Evolutionary conservation across 2,888 invertebrate species (phyloP), one percentile per base, ranked within the genome.

Genomic region (Epinotia nisella): DNA sequence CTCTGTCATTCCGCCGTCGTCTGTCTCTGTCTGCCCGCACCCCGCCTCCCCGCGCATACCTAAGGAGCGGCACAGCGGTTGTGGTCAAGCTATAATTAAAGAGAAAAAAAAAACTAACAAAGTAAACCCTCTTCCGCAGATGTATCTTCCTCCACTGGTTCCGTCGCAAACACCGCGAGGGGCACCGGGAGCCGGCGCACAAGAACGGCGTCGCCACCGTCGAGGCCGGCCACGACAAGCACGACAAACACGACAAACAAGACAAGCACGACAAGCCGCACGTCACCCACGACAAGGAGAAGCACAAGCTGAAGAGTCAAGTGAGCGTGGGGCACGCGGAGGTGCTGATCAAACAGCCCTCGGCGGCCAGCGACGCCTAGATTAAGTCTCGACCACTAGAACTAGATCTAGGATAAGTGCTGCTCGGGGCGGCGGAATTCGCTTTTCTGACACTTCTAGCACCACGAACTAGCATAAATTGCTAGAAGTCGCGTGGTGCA

Each of bases 71-170:
- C n/a, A n/a, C n/a, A n/a, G n/a, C n/a, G n/a, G n/a, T n/a, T n/a
- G n/a, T n/a, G n/a, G n/a, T n/a, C n/a, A n/a, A n/a, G n/a, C n/a
- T n/a, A n/a, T n/a, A n/a, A n/a, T n/a, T n/a, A n/a, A n/a, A n/a
- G n/a, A n/a, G n/a, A n/a, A n/a, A n/a, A n/a, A n/a, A n/a, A n/a
- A n/a, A n/a, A n/a, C 13, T 49, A 29, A 51, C 13, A 4, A 49
- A 56, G 4, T 10, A 19, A 24, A 1, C 21, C 29, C 21, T 11
- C 11, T 84, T 85, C 3, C 88, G 10, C 73, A 94, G 96, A 82
- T 95, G 96, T 82, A 91, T 95, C 80, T 96, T 96, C 85, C 94
- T 96, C 77, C 95, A 95, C 82, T 95, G 95, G 92, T 93, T 85
- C 88, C 94, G 91, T 86, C 92, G 90, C 77, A 93, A 86, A 80